Conservation (phyloP, 1,140 invertebrate species). For the Holotrichia oblita region DNA sequence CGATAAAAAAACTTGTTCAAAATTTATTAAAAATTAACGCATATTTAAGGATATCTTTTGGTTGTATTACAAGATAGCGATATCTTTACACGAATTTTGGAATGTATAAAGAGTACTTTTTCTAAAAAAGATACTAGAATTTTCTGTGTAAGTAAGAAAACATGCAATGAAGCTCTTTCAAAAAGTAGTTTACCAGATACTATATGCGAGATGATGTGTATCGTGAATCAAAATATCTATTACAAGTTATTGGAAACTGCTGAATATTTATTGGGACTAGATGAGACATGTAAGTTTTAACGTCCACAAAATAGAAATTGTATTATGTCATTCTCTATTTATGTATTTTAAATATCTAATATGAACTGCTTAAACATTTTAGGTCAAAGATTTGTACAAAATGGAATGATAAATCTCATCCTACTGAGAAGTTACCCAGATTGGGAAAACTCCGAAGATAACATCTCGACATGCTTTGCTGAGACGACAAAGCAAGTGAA, state of each 20-base stretch:
- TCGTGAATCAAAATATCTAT: conserved; percentile 2
- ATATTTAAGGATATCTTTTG: conserved; percentile 2
- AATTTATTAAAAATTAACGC: not conserved
- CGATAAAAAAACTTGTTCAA: not conserved
- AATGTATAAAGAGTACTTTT: not conserved
- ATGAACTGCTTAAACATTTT: not conserved
- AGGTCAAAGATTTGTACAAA: not conserved
- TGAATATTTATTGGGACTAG: not conserved
- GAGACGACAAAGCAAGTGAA: not conserved
- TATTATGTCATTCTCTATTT: too few species aligned
- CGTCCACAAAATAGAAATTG: too few species aligned
- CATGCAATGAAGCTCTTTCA: not conserved
- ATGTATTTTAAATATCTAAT: not conserved
- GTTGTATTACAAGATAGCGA: conserved; percentile 15
- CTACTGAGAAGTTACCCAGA: not conserved
- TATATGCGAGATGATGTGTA: not conserved
- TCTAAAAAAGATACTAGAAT: not conserved
- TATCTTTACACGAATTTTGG: not conserved
- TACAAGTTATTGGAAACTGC: not conserved
- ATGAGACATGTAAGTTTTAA: conserved; percentile 6
- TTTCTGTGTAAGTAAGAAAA: not conserved
- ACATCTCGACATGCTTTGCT: not conserved
- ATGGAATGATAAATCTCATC: not conserved
- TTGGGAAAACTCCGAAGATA: not conserved
- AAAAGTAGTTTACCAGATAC: conserved; percentile 1